A percentile compares a stretch with the other conserved stretches of the same genome.
phyloP scores from a whole-genome alignment of 2,888 invertebrate genomes.

The Andrena praecox region DNA sequence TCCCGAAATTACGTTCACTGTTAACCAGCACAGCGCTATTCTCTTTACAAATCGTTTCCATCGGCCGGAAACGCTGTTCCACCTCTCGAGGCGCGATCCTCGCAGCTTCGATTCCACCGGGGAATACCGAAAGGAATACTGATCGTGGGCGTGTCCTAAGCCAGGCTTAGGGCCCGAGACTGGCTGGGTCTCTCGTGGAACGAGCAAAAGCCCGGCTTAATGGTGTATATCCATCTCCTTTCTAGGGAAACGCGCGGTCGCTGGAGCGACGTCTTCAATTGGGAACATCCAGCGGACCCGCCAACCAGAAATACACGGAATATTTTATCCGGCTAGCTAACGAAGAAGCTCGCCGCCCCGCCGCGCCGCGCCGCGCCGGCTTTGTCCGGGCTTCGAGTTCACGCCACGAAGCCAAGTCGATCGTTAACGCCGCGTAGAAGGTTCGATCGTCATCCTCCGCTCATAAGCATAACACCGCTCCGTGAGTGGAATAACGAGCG shows the following conservation, averaged over 20 bases:
- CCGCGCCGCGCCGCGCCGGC: background rate
- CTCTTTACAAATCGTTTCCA: background rate
- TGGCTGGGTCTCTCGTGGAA: slow-evolving; percentile 11
- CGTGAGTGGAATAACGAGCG: slow-evolving; percentile 44
- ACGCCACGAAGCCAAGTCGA: background rate
- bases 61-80: background rate
- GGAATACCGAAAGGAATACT: slow-evolving; percentile 11
- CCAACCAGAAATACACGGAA: slow-evolving; percentile 1
- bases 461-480: slow-evolving; percentile 26
- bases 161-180: slow-evolving; percentile 26
- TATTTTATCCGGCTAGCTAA: background rate
- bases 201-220: slow-evolving; percentile 30
- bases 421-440: slow-evolving; percentile 33
- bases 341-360: background rate
- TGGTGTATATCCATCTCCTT: slow-evolving; percentile 21
- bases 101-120: background rate
- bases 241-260: background rate
- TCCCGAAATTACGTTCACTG: slow-evolving; percentile 3
- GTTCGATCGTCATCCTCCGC: slow-evolving; percentile 43
- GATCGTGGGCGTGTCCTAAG: slow-evolving; percentile 33
- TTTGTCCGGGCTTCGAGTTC: background rate
- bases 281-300: background rate
- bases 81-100: background rate
- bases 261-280: background rate
- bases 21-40: background rate